Evolutionary conservation across 2,888 invertebrate species (phyloP), one percentile per base, ranked within the genome.

Genomic region (Folsomia manolachei): DNA sequence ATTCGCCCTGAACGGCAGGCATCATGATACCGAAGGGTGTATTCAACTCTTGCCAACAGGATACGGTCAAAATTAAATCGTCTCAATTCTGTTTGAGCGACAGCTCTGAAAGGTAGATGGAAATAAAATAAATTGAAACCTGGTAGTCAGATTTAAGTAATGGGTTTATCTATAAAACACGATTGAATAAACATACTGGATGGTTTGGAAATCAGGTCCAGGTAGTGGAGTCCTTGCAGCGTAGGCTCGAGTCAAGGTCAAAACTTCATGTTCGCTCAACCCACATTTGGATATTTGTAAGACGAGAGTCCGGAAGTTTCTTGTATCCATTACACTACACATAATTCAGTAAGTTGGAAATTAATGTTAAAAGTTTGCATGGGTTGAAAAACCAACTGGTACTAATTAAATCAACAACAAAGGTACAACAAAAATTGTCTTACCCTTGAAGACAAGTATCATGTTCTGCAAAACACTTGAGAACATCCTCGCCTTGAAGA

Each of bases 181-280:
- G 53, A 21, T 14, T 65, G n/a, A n/a, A n/a, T n/a, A n/a, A n/a
- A 39, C 52, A 67, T 70, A 79, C 78, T 80, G 78, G 11, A 80
- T 25, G n/a, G 80, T 80, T 69, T 70, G 73, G 67, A 74, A 80
- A 69, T 80, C 78, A 25, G 78, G 74, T 63, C 78, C 80, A 1
- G 78, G 76, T 1, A 74, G 73, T 23, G 71, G 67, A 19, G 75
- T 71, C 51, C 88, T 88, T 0, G 89, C 89, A 0, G 90, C 89
- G 83, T 91, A 93, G 78, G 88, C 86, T 77, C 94, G 87, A 18
- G 90, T 88, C 11, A 93, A 84, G 0, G 92, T 91, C 1, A 93
- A 85, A 82, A 92, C 90, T 84, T 94, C 93, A 76, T 94, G 93
- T 81, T 93, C 91, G 0, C 89, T 89, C 83, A 93, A 23, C 1